These are phyloP conservation scores for Carlito syrichta DNA, from an alignment of 2,113 vertebrate genomes.

Conservation along the genomic window DNA sequence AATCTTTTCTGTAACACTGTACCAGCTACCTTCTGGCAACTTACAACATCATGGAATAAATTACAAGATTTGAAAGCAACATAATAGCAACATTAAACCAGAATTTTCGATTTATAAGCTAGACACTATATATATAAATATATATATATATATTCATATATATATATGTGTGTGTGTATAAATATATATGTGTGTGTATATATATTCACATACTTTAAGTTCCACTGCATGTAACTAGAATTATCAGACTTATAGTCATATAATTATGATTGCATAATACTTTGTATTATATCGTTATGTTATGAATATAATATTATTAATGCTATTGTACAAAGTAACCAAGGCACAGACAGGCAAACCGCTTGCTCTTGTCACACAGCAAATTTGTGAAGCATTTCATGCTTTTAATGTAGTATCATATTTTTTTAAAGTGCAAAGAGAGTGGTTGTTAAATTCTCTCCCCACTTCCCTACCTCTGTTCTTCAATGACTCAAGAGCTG, in stretches of 20 bases:
- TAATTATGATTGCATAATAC: not conserved
- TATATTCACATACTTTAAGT: not conserved
- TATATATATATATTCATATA: not conserved
- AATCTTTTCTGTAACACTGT: not conserved
- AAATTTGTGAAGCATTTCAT: not conserved
- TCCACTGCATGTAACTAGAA: not conserved
- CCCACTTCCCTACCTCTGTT: not conserved
- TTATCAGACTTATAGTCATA: not conserved
- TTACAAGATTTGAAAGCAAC: not conserved
- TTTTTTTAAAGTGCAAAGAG: not conserved
- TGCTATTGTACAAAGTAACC: not conserved
- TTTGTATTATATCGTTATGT: not conserved
- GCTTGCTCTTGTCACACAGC: not conserved
- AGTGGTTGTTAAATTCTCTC: not conserved
- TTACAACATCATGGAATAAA: not conserved
- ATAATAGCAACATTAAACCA: not conserved
- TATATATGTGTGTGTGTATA: no score
- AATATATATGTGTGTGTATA: no score
- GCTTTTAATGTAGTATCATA: not conserved
- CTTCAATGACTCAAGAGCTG: not conserved
- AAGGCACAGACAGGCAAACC: not conserved
- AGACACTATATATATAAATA: not conserved
- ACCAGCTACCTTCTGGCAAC: not conserved
- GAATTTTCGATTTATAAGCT: conserved; percentile 1
- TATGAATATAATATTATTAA: not conserved